Percentiles rank a stretch among this genome's conserved stretches.
Evolutionary conservation across 2,888 invertebrate species (phyloP).

Genomic region (Cryptocephalus primarius): DNA sequence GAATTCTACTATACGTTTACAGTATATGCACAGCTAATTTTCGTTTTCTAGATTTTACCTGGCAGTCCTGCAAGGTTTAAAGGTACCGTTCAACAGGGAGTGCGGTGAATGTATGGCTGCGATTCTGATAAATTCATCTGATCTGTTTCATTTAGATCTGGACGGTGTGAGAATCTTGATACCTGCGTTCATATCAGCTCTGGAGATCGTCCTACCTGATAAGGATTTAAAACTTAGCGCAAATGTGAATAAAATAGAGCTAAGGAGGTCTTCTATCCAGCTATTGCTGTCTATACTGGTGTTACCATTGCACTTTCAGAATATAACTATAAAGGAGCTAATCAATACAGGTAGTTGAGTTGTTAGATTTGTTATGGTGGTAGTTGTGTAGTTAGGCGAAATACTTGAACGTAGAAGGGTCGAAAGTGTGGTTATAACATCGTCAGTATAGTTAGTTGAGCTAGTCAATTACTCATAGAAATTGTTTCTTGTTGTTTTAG

Average conservation of each 20-base stretch:
- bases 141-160: conserved; percentile 82
- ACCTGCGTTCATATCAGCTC: conserved; percentile 78
- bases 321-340: conserved; percentile 60
- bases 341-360: conserved; percentile 38
- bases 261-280: conserved; percentile 86
- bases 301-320: conserved; percentile 86
- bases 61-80: conserved; percentile 70
- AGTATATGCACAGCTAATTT: not conserved
- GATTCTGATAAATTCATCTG: conserved; percentile 74
- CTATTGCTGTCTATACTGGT: conserved; percentile 83
- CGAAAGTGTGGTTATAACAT: too few species aligned
- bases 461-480: too few species aligned
- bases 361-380: not conserved
- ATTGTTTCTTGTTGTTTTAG: too few species aligned
- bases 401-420: too few species aligned
- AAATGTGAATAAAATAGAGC: conserved; percentile 61
- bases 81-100: conserved; percentile 35
- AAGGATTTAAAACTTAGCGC: conserved; percentile 69
- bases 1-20: not conserved
- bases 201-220: conserved; percentile 85
- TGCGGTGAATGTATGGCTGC: conserved; percentile 75
- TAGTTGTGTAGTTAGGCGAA: not conserved
- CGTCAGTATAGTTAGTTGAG: too few species aligned
- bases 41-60: conserved; percentile 62
- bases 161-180: conserved; percentile 87